Evolutionary conservation across 2,113 vertebrate species (phyloP).

Genomic region (Candoia aspera): DNA sequence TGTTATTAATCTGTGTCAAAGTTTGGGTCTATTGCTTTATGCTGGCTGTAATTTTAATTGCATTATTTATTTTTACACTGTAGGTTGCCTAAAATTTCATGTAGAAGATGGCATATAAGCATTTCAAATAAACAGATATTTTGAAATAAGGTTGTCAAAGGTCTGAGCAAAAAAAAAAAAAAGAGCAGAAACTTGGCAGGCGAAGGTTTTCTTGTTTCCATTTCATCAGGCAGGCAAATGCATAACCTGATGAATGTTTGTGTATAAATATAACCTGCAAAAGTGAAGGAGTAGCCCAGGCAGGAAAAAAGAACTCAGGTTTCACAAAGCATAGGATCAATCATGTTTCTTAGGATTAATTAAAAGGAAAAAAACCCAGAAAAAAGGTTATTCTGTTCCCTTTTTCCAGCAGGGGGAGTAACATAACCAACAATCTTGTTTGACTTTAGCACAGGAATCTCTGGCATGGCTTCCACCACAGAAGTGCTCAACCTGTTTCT

Average conservation of each 20-base stretch:
- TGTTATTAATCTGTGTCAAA: neutral
- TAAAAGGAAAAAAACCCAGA: neutral
- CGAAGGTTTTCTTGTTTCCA: neutral
- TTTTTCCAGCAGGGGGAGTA: conserved; percentile 66
- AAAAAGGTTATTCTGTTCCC: neutral
- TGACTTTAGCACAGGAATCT: neutral
- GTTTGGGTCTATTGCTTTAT: neutral
- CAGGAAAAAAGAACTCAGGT: neutral
- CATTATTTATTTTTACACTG: neutral
- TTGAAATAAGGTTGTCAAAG: neutral
- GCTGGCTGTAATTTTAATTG: neutral
- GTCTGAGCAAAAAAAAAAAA: neutral
- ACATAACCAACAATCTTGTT: conserved; percentile 50
- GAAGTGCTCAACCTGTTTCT: neutral
- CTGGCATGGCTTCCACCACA: neutral
- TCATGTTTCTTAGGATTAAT: neutral
- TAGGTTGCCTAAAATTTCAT: neutral
- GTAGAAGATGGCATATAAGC: too few species aligned
- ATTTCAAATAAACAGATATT: neutral
- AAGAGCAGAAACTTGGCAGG: neutral
- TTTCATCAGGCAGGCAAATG: neutral
- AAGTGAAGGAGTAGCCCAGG: neutral
- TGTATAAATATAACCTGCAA: neutral
- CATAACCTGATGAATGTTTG: neutral
- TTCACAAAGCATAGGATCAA: neutral